Conservation (phyloP, 2,113 vertebrate genomes). For the Desmodus rotundus region DNA sequence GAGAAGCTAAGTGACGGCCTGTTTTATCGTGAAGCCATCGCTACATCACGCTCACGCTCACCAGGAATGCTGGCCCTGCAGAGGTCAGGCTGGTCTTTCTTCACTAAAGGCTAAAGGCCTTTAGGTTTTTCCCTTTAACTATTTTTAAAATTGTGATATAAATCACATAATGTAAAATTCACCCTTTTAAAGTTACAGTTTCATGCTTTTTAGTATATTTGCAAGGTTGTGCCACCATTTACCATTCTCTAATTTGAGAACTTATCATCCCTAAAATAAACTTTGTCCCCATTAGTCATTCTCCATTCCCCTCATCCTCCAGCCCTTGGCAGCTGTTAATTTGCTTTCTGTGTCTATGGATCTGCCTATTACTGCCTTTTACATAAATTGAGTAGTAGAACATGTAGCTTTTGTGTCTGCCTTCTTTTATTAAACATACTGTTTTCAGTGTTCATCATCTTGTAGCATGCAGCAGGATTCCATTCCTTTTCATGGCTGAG, state of each 20-base stretch:
- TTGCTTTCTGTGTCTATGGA: neutral
- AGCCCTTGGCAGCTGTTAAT: neutral
- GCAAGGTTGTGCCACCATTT: neutral
- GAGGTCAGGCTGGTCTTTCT: neutral
- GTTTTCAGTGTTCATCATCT: neutral
- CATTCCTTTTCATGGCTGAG: neutral
- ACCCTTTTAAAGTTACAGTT: neutral
- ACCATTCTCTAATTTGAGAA: neutral
- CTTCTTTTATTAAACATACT: neutral
- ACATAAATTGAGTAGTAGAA: neutral
- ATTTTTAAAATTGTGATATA: neutral
- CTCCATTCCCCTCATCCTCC: neutral
- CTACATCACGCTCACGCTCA: too few species aligned
- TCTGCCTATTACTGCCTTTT: neutral
- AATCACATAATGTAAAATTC: neutral
- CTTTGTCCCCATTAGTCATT: neutral
- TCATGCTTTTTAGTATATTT: neutral
- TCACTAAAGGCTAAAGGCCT: neutral
- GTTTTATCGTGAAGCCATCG: neutral
- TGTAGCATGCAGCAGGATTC: neutral
- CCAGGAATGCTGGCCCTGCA: neutral
- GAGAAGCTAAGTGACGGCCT: neutral
- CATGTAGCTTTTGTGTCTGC: neutral
- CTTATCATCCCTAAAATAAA: neutral
- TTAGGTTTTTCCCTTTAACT: neutral